Conservation (phyloP, 2,113 vertebrate species). For the Phylloscopus trochilus region DNA sequence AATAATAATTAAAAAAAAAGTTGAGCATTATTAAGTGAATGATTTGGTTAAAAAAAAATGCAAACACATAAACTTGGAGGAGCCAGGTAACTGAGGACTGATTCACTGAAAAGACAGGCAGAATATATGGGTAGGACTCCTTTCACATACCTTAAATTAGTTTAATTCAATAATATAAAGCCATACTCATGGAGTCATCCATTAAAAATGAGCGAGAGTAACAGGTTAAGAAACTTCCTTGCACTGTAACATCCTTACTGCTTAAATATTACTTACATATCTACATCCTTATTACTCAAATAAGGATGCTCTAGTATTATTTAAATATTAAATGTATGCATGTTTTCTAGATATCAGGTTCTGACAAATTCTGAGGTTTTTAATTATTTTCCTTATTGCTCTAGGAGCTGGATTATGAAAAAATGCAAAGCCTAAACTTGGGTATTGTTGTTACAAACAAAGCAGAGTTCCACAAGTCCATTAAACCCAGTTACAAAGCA, state of each 20-base stretch:
- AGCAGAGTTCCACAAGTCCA: conserved; percentile 78
- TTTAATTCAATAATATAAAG: not conserved
- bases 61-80: not conserved
- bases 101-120: not conserved
- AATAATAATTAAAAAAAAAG: no score
- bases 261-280: not conserved
- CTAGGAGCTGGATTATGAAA: conserved; percentile 77
- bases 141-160: not conserved
- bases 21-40: not conserved
- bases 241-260: not conserved
- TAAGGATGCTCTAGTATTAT: not conserved
- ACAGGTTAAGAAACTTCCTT: not conserved
- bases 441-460: conserved; percentile 75
- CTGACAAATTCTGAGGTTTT: not conserved
- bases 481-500: conserved; percentile 49
- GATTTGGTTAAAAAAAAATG: not conserved
- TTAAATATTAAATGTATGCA: not conserved
- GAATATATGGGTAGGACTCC: not conserved
- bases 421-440: conserved; percentile 61
- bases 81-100: not conserved
- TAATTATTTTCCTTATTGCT: not conserved
- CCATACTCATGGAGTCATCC: not conserved
- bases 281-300: not conserved
- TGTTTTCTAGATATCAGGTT: not conserved
- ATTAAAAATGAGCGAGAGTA: not conserved